Evolutionary conservation across 2,797 vertebrate species (phyloP), one percentile per base, ranked within the genome.

Genomic region (Sciurus vulgaris): DNA sequence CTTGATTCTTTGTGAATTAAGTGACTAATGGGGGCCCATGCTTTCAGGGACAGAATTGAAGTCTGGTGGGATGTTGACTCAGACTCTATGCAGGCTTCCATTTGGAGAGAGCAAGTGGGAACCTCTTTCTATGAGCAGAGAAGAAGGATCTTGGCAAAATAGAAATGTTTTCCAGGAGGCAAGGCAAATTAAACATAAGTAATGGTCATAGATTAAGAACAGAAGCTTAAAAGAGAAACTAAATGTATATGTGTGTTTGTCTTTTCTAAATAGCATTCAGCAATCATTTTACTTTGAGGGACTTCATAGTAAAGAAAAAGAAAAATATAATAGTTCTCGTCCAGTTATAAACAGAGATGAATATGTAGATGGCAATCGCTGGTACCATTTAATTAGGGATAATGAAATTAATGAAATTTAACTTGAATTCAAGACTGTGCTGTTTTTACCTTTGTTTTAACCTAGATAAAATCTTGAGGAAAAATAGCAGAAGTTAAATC

Each of bases 321-420:
- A 82, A 7, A 88, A 88, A 89, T 89, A 86, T 63, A 85, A 94
- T 51, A 86, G 47, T 12, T 77, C 76, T 94, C 11, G 61, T 38
- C 11, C 67, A 86, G 17, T 93, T 95, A 95, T 67, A 93, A 38
- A 38, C 38, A 93, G 84, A 83, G 91, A 79, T 28, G 11, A 89
- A 86, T 77, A 33, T 47, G 86, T 91, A 35, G 63, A 79, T 97
- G 93, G 91, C 17, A 89, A 82, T 79, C 13, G n/a, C 35, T 73
- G 61, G 54, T 95, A 95, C 72, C 49, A 65, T 56, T 96, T 91
- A 67, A 97, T 91, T 96, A 83, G 35, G 49, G 49, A 94, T 72
- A 96, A 95, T 89, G 67, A 84, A 91, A 93, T 95, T 94, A 92
- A 93, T n/a, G n/a, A 74, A 92, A 93, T 96, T 96, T 95, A 28